These are phyloP conservation scores for Megalops cyprinoides DNA, from an alignment of 2,797 vertebrate genomes.

Conservation along the genomic window DNA sequence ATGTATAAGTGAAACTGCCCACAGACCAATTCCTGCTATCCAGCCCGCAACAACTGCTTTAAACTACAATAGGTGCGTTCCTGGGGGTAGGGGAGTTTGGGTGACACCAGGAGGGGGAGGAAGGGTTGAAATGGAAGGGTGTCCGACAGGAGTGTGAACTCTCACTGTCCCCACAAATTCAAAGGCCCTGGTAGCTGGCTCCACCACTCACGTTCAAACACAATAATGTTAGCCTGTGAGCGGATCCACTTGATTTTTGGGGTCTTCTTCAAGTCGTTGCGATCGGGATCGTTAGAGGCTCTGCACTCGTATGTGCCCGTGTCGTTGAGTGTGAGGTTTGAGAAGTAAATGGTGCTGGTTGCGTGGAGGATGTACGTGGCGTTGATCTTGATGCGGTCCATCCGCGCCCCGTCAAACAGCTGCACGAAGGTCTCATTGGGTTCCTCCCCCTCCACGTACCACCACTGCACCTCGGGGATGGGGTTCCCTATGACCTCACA, in stretches of 20 bases:
- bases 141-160: conserved; percentile 49
- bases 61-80: neutral
- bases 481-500: conserved; percentile 90
- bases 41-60: neutral
- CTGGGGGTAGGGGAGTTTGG: conserved; percentile 28
- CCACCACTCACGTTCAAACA: conserved; percentile 92
- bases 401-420: conserved; percentile 87
- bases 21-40: neutral
- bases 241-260: conserved; percentile 97
- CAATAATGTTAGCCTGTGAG: conserved; percentile 91
- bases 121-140: conserved; percentile 38
- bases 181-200: conserved; percentile 39
- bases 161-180: conserved; percentile 55
- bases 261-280: conserved; percentile 89
- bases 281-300: conserved; percentile 93
- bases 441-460: conserved; percentile 82
- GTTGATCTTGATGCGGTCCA: conserved; percentile 83
- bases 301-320: conserved; percentile 91
- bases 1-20: neutral
- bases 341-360: conserved; percentile 82
- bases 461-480: conserved; percentile 95
- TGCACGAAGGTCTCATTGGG: conserved; percentile 79
- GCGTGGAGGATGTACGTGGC: conserved; percentile 86
- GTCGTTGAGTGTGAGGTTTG: conserved; percentile 78
- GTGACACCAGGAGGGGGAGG: conserved; percentile 48